A percentile compares a stretch with the other conserved stretches of the same genome.
phyloP scores from a whole-genome alignment of 2,888 invertebrate species.

The Diogma glabrata region DNA sequence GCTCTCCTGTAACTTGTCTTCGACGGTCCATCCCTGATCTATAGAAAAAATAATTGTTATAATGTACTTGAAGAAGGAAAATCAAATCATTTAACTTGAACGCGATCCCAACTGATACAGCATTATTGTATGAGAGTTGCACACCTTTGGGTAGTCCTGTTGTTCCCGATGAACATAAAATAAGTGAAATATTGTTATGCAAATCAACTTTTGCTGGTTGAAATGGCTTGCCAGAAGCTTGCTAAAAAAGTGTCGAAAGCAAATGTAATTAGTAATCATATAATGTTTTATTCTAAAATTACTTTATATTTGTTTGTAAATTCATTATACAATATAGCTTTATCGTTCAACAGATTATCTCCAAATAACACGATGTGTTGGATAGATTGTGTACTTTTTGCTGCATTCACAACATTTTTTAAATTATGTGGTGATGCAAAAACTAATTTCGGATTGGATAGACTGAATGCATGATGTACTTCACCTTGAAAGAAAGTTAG shows the following conservation, averaged over 20 bases:
- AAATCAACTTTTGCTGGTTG: conserved; percentile 32
- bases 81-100: conserved; percentile 40
- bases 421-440: conserved; percentile 49
- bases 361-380: conserved; percentile 47
- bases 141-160: conserved; percentile 71
- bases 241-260: too few species aligned
- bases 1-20: too few species aligned
- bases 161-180: conserved; percentile 72
- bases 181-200: conserved; percentile 45
- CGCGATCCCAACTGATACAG: background rate
- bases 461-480: conserved; percentile 51
- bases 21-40: too few species aligned
- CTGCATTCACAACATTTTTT: conserved; percentile 38
- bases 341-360: conserved; percentile 25
- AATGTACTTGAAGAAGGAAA: too few species aligned
- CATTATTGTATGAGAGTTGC: conserved; percentile 40
- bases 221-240: background rate
- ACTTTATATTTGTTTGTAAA: conserved; percentile 24
- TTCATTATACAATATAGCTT: conserved; percentile 22
- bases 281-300: too few species aligned
- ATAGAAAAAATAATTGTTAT: too few species aligned
- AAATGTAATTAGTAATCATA: too few species aligned
- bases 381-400: conserved; percentile 41
- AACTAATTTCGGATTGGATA: conserved; percentile 58
- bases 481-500: conserved; percentile 45